Percentiles rank a stretch among this genome's conserved stretches.
phyloP scores from a whole-genome alignment of 2,113 vertebrate genomes.

The Dromaius novaehollandiae region DNA sequence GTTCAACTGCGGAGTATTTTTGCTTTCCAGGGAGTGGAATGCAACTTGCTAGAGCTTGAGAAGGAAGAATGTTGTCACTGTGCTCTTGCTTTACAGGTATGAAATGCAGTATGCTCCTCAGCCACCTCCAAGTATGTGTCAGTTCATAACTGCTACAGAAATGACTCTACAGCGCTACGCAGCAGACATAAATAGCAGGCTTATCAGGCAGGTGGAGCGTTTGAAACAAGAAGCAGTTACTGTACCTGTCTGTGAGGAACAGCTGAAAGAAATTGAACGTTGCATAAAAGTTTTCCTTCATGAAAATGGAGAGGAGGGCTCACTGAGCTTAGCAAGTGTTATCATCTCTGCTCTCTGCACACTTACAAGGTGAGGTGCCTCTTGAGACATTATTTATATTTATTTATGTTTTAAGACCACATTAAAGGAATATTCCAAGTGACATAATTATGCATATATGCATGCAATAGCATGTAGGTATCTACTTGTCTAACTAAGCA shows the following conservation, averaged over 20 bases:
- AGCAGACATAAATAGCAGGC: slow-evolving; percentile 87
- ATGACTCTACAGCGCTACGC: slow-evolving; percentile 90
- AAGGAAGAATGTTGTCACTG: rapidly evolving
- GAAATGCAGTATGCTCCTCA: slow-evolving; percentile 93
- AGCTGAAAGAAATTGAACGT: slow-evolving; percentile 95
- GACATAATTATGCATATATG: background rate
- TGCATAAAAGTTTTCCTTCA: slow-evolving; percentile 93
- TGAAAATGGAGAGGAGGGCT: slow-evolving; percentile 91
- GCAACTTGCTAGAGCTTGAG: rapidly evolving
- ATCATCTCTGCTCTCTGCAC: slow-evolving; percentile 93
- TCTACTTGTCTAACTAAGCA: background rate
- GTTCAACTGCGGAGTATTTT: background rate
- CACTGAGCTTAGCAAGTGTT: slow-evolving; percentile 90
- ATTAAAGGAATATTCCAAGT: rapidly evolving
- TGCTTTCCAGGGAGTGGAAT: background rate
- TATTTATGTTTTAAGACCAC: rapidly evolving
- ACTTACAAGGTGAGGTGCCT: slow-evolving; percentile 87
- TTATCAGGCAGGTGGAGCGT: slow-evolving; percentile 90
- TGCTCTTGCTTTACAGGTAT: slow-evolving; percentile 76
- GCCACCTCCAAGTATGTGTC: slow-evolving; percentile 81
- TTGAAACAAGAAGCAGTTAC: slow-evolving; percentile 93
- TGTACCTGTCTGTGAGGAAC: slow-evolving; percentile 89
- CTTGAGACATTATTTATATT: rapidly evolving
- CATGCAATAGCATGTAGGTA: background rate
- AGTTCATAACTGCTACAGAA: slow-evolving; percentile 91